Conservation (phyloP, 1,140 invertebrate species). For the Drosophila micromelanica region DNA sequence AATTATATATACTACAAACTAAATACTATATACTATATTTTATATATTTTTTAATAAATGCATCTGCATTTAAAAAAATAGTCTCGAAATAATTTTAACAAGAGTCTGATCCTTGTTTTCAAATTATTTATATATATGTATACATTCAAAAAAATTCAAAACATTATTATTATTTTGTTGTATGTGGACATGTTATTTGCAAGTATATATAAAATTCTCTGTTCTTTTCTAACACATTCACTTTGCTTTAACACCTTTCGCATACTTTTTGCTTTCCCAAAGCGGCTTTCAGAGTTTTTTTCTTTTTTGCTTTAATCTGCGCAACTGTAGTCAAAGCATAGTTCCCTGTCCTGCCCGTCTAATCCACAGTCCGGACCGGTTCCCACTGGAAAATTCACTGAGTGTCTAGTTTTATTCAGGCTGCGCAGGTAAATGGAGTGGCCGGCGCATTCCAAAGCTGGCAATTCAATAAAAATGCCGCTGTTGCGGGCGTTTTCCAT, state of each 20-base stretch:
- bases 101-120: no score
- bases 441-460: slow-evolving; percentile 64
- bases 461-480: slow-evolving; percentile 80
- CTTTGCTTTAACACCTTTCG: slow-evolving; percentile 33
- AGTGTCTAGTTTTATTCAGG: slow-evolving; percentile 32
- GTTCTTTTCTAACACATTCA: background rate
- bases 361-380: no score
- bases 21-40: no score
- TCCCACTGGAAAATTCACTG: slow-evolving; percentile 16
- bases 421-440: slow-evolving; percentile 61
- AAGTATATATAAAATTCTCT: slow-evolving; percentile 5
- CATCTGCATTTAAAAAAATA: no score
- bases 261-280: slow-evolving; percentile 52
- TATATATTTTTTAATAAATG: no score
- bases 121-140: no score
- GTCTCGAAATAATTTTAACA: no score
- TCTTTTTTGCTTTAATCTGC: slow-evolving; percentile 73
- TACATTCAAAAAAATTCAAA: no score
- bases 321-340: slow-evolving; percentile 72
- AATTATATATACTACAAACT: no score
- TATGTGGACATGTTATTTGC: background rate
- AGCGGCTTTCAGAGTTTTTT: slow-evolving; percentile 68
- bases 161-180: no score
- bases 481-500: slow-evolving; percentile 71
- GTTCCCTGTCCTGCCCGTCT: background rate